Evolutionary conservation across 2,797 vertebrate genomes (phyloP), one percentile per base, ranked within the genome.

Genomic region (Hyperoplus immaculatus): DNA sequence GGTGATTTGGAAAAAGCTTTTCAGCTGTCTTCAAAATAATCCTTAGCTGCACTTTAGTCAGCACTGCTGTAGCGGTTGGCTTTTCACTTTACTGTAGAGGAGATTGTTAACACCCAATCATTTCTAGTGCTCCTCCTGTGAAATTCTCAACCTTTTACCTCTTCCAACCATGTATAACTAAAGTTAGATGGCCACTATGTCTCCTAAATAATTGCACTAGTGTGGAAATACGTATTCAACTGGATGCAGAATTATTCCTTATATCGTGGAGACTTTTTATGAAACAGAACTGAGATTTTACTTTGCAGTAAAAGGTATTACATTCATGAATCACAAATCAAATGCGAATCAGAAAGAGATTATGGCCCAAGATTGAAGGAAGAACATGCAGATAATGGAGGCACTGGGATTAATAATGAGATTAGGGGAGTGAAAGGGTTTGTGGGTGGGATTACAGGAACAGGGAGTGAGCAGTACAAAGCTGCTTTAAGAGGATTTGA

Each of bases 401-500:
- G 63, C 61, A 38, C 43, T 49, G 75, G 84, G 87, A 92, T 90
- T 91, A 90, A 87, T 87, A 83, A 88, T 78, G 72, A 73, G 81
- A 90, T 91, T 80, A 86, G 71, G 36, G 15, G 50, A 72, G 56
- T 38, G 65, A 79, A 58, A 65, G 58, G 72, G 75, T 45, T 66
- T 55, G 49, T 47, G 18, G 73, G 47, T 69, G 86, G 86, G 82
- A 92, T 92, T 91, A 91, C 51, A 53, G 64, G 82, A 81, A 88
- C 85, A 78, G 79, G 0, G 68, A 92, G 84, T 84, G 86, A 92
- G 88, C 88, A 91, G 88, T 88, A 90, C 86, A 91, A 89, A 89
- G 86, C 88, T 74, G 75, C 77, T 72, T 38, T 82, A 91, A 91
- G 88, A 91, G 84, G 91, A 92, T 91, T 92, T 81, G 36, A 78